Percentiles rank a stretch among this genome's conserved stretches.
Evolutionary conservation across 2,888 invertebrate genomes (phyloP).

Genomic region (Atrina japonica): DNA sequence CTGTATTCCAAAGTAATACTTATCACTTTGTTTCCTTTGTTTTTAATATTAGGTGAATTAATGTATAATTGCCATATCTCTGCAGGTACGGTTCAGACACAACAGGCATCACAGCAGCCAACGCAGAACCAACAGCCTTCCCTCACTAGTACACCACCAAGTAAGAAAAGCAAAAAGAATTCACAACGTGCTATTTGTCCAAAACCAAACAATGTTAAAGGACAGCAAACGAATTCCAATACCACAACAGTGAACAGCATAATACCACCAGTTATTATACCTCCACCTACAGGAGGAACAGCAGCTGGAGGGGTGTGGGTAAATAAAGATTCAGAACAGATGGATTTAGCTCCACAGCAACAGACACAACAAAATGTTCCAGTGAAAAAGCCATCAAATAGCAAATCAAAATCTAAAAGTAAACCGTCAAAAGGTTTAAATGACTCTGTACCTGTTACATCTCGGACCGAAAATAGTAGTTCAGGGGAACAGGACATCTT

Average conservation of each 20-base stretch:
- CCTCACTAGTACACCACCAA: conserved; percentile 33
- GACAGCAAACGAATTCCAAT: conserved; percentile 1
- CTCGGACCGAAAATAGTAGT: conserved; percentile 23
- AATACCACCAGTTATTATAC: conserved; percentile 5
- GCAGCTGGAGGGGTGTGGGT: conserved; percentile 14
- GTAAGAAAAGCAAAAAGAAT: conserved; percentile 57
- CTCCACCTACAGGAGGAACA: conserved; percentile 18
- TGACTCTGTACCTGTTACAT: background rate
- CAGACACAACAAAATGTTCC: conserved; percentile 14
- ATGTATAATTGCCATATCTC: conserved; percentile 7
- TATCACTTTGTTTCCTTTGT: no score
- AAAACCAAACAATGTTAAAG: conserved; percentile 51
- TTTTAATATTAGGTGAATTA: no score
- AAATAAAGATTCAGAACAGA: conserved; percentile 27
- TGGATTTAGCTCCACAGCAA: conserved; percentile 2
- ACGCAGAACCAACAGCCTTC: conserved; percentile 18
- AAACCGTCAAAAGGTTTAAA: conserved; percentile 8
- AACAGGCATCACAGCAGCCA: conserved; percentile 33
- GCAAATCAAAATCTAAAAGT: conserved; percentile 28
- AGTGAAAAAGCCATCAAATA: conserved; percentile 10
- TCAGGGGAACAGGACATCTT: conserved; percentile 72
- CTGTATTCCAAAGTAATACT: no score
- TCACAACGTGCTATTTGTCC: conserved; percentile 64
- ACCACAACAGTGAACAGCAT: conserved; percentile 4
- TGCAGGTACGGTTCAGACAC: conserved; percentile 54